Evolutionary conservation across 2,113 vertebrate genomes (phyloP), one percentile per base, ranked within the genome.

Genomic region (Centropus unirufus): DNA sequence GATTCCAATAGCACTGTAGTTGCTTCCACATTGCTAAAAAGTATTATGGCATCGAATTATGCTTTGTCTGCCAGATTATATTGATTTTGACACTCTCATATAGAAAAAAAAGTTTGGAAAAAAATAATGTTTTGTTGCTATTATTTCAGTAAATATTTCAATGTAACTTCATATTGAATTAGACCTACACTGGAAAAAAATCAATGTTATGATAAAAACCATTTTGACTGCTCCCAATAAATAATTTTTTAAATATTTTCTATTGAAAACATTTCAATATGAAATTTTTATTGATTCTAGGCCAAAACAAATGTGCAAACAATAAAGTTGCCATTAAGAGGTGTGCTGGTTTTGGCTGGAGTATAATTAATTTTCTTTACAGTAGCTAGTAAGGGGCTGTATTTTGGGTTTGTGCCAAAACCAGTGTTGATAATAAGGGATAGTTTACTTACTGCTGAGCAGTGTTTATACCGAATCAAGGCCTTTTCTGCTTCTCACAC

Each of bases 1-100:
- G 62, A 69, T 70, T 77, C 27, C 52, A 74, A 58, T 5, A 66
- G 42, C 29, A 36, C 14, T 51, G 17, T 27, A 83, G 51, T 8
- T 79, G 40, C 42, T 90, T 90, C 16, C 57, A 73, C 7, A 1
- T 36, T 54, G 40, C 34, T 66, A 39, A 59, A 76, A 91, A 36
- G 44, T 61, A 76, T 10, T 66, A 49, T 16, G 34, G 44, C 57
- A 96, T 68, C 59, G 89, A 80, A 95, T 77, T 6, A 76, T 9
- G 42, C 40, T 69, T 57, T 59, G 11, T 62, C 62, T 91, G 62
- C 54, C 34, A 87, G 68, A 83, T 73, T 58, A 62, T 12, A 94
- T 19, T 58, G 49, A 90, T 93, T 94, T 87, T 73, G 55, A 85
- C 63, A 91, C 85, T 74, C 64, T 22, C 51, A 70, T 59, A 85